Evolutionary conservation across 1,140 invertebrate genomes (phyloP).

Genomic region (Drosophila sturtevanti): DNA sequence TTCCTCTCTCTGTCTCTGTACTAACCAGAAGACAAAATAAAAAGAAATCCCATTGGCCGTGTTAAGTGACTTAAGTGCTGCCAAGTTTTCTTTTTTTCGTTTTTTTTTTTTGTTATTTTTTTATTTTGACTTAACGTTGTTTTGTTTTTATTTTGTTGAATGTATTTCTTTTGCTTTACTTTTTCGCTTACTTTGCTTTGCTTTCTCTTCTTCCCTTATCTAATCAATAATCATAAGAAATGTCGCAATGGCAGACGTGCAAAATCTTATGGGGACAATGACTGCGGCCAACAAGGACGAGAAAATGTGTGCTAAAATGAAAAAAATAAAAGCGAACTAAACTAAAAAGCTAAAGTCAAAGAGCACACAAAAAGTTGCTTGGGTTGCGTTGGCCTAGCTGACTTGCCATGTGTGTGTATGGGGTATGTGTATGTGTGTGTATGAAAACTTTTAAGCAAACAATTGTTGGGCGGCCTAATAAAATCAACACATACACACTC

Average conservation of each 20-base stretch:
- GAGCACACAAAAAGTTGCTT: slow-evolving; percentile 51
- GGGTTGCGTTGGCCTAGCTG: slow-evolving; percentile 4
- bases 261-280: slow-evolving; percentile 71
- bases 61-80: slow-evolving; percentile 78
- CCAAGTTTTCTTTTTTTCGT: slow-evolving; percentile 51
- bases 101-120: too few species aligned
- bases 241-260: slow-evolving; percentile 79
- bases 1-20: slow-evolving; percentile 12
- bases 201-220: slow-evolving; percentile 51
- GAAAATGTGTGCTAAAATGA: slow-evolving; percentile 58
- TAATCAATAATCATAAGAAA: slow-evolving; percentile 78
- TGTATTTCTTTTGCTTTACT: slow-evolving; percentile 28
- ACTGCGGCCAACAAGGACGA: slow-evolving; percentile 40
- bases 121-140: slow-evolving; percentile 45
- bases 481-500: slow-evolving; percentile 48
- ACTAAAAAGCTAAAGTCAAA: slow-evolving; percentile 41
- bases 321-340: slow-evolving; percentile 18
- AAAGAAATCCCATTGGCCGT: slow-evolving; percentile 54
- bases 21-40: slow-evolving; percentile 32
- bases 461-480: slow-evolving; percentile 70
- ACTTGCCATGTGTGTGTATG: neutral
- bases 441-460: slow-evolving; percentile 76
- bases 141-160: slow-evolving; percentile 37
- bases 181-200: slow-evolving; percentile 14
- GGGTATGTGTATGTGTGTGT: slow-evolving; percentile 1